Base-by-base conservation (phyloP, 2,113 vertebrate species). In the Hepsetus odoe region DNA sequence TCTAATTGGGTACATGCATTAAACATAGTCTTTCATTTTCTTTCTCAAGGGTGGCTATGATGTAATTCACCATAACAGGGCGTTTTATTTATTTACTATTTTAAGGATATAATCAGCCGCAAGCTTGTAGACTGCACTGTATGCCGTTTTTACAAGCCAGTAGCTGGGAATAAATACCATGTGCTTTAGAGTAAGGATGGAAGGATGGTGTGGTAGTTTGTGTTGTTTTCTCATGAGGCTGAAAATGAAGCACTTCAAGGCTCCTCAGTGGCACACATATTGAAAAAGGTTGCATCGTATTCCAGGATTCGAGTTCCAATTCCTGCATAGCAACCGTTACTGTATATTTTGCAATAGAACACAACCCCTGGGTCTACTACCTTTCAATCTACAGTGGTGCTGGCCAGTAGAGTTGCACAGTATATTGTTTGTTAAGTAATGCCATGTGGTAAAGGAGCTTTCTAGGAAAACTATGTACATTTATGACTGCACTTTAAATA, bases 21-120 rank as follows among this genome's bases (percentile, higher is more conserved):
- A 72, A 72, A 76, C 35, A n/a, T 12, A 76, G 35, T 79, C 82
- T 83, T 59, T 80, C 38, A 72, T 83, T 76, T 83, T 76, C 68
- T 75, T 24, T 62, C 65, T 80, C 26, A 59, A 61, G 22, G 40
- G 46, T 71, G 56, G 33, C 11, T 79, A 44, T 81, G 76, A 79
- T 81, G 30, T 72, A 56, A 42, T 58, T 70, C 58, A 30, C 18
- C 42, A 46, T 38, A 51, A 24, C 13, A 33, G 62, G 35, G 42
- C 26, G 35, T 51, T 65, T 30, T 32, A 13, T 78, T 69, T 74
- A 38, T 74, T 49, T 56, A n/a, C 62, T 58, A 44, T 77, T 67
- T 71, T 46, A 22, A 58, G 53, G 9, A 28, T 32, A 6, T 42
- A 35, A 70, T 70, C 26, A 70, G 38, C 16, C 46, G 13, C 24